Base-by-base conservation (phyloP, 2,797 vertebrate genomes). In the Notolabrus celidotus region DNA sequence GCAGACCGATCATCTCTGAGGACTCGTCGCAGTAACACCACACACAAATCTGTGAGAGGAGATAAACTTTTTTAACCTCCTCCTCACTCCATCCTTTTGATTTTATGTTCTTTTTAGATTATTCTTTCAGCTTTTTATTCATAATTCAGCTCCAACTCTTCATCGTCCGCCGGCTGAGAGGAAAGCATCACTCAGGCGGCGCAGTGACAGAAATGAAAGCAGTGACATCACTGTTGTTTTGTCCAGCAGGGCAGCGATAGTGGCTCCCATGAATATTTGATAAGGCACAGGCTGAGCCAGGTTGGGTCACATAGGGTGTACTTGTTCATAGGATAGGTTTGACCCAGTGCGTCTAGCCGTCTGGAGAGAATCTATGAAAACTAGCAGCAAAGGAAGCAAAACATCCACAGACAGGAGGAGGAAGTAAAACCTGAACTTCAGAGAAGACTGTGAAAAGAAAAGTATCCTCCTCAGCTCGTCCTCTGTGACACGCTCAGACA, bases 231-330 rank as follows among this genome's bases (percentile, higher is more conserved):
- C 69, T 54, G 81, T 85, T 91, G 86, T 84, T 88, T 83, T 82
- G 78, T 75, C 82, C 78, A 43, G 67, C 42, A 15, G 15, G 2
- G 70, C 71, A 54, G 69, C 65, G 71, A 79, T 81, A 85, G 85
- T 82, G 77, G 71, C 80, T 59, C 70, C 74, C 81, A 87, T 91
- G 59, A 84, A 92, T 90, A 88, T 91, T 76, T 82, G 67, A 91
- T 82, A 66, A 62, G 80, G 49, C 33, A 1, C 43, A 71, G 85
- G 38, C 81, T 65, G 76, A 77, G 82, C 69, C 70, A 62, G 77
- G 77, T 75, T 67, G 66, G 83, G 82, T 84, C 77, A 73, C 1
- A 22, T 2, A 25, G 63, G 77, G 60, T 70, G 74, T 45, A 53
- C 31, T 49, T 70, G 62, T 86, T 79, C 69, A 84, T 76, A 70